Conservation (phyloP, 2,888 invertebrate genomes). For the Oscheius sp. region DNA sequence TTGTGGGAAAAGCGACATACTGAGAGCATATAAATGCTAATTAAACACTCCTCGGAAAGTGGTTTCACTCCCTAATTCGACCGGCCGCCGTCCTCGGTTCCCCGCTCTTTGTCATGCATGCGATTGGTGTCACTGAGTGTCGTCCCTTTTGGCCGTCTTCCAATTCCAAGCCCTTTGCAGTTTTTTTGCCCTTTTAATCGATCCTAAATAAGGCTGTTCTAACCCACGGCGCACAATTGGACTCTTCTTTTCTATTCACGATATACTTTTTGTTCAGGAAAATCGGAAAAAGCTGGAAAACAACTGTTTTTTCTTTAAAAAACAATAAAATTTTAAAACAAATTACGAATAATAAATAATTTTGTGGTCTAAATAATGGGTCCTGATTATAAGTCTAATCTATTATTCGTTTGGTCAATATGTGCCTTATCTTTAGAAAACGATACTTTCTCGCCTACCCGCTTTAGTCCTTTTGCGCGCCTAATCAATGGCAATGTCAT, state of each 20-base stretch:
- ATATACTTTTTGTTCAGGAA: no score
- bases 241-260: no score
- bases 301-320: no score
- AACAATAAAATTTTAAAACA: no score
- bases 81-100: neutral
- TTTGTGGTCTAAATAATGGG: neutral
- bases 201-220: neutral
- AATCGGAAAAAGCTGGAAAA: no score
- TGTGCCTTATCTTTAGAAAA: neutral
- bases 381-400: neutral
- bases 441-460: neutral
- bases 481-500: slow-evolving; percentile 27
- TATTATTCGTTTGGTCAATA: neutral
- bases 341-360: neutral
- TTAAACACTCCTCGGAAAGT: neutral
- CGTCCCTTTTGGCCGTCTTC: slow-evolving; percentile 8
- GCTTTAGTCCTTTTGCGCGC: slow-evolving; percentile 15
- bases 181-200: slow-evolving; percentile 1
- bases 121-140: slow-evolving; percentile 22
- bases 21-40: neutral
- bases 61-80: neutral
- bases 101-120: slow-evolving; percentile 25
- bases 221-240: no score
- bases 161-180: slow-evolving; percentile 7
- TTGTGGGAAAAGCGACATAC: no score